These are phyloP conservation scores for Hippopotamus amphibius DNA, from an alignment of 2,113 vertebrate species.

Conservation along the genomic window DNA sequence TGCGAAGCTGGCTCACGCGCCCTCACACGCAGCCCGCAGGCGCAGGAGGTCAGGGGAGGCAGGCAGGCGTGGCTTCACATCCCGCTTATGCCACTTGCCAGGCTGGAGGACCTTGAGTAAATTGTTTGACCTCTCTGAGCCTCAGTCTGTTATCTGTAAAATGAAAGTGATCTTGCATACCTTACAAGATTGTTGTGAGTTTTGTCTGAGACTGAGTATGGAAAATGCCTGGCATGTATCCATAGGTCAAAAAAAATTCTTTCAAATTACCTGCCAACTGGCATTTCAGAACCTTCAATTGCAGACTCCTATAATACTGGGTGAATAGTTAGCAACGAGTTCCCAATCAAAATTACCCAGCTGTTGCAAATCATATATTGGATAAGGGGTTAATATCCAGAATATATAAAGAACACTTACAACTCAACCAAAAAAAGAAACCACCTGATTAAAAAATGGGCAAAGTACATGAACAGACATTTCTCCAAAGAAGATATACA, in stretches of 20 bases:
- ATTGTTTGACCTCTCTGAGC: neutral
- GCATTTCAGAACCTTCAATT: neutral
- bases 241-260: neutral
- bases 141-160: neutral
- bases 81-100: neutral
- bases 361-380: neutral
- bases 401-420: neutral
- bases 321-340: neutral
- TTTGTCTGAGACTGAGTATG: neutral
- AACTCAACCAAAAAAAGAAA: neutral
- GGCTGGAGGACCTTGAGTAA: neutral
- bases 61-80: neutral
- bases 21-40: neutral
- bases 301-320: neutral
- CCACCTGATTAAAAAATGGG: neutral
- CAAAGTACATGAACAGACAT: neutral
- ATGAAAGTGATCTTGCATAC: neutral
- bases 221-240: neutral
- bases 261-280: neutral
- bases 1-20: neutral
- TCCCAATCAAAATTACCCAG: neutral
- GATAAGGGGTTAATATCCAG: neutral
- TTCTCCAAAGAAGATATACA: conserved; percentile 2
- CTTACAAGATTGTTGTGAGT: neutral
- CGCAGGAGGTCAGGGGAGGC: neutral